phyloP scores from a whole-genome alignment of 2,888 invertebrate species.

The Drosophila tanythrix region DNA sequence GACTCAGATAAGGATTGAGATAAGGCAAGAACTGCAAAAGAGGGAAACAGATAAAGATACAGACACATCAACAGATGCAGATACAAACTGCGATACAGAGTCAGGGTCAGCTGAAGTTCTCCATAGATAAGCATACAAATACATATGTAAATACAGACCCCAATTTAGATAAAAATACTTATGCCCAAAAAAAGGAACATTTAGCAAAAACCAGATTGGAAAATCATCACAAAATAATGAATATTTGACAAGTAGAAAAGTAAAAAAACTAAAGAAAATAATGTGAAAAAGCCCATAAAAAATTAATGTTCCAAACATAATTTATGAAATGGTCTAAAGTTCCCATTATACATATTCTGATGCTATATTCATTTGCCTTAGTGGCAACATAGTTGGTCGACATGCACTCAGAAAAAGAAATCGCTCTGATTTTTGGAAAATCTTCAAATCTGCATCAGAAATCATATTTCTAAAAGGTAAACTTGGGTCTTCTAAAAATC shows the following conservation, averaged over 20 bases:
- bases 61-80: conserved; percentile 13
- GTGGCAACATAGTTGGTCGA: neutral
- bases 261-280: neutral
- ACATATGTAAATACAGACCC: neutral
- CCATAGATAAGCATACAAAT: conserved; percentile 21
- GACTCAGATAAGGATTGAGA: neutral
- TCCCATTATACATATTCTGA: neutral
- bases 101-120: neutral
- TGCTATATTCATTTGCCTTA: neutral
- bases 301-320: neutral
- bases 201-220: neutral
- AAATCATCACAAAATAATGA: neutral
- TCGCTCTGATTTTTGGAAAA: neutral
- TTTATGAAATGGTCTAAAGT: accelerated
- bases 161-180: neutral
- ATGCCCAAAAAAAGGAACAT: neutral
- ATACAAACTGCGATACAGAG: neutral
- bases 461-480: neutral
- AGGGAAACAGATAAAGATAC: neutral
- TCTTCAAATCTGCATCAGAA: too few relatives aligned
- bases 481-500: too few relatives aligned
- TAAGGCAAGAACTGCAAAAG: neutral
- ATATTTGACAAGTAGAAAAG: neutral
- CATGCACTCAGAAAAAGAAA: neutral
- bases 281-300: neutral